These are phyloP conservation scores for Timandra comae DNA, from an alignment of 2,888 invertebrate species.

Conservation along the genomic window DNA sequence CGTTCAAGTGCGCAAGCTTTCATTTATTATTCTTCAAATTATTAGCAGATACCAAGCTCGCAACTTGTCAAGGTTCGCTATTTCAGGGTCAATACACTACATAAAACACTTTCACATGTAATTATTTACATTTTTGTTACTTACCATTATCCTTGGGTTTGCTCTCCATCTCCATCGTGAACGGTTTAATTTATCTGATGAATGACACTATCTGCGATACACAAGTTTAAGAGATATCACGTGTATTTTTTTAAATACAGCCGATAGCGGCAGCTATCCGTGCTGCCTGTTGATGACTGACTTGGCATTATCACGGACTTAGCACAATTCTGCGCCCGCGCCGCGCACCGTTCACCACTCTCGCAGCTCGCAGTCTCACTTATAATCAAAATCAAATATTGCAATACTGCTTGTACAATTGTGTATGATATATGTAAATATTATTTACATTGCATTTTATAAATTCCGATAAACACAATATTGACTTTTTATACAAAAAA, in stretches of 20 bases:
- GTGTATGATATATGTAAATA: too few relatives aligned
- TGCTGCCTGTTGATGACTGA: slow-evolving; percentile 9
- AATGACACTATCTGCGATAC: neutral
- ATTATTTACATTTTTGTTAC: slow-evolving; percentile 2
- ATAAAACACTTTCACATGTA: slow-evolving; percentile 10
- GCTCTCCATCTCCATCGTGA: slow-evolving; percentile 12
- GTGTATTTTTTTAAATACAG: neutral
- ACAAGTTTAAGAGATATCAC: neutral
- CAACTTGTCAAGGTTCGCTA: slow-evolving; percentile 1
- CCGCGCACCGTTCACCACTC: slow-evolving; percentile 7
- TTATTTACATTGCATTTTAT: too few relatives aligned
- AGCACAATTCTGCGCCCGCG: slow-evolving; percentile 1
- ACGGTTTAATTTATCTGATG: neutral
- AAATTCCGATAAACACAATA: too few relatives aligned
- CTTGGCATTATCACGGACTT: slow-evolving; percentile 2
- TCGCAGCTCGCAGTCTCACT: slow-evolving; percentile 2
- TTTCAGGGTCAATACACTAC: slow-evolving; percentile 10
- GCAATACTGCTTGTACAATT: slow-evolving; percentile 30
- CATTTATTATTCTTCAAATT: slow-evolving; percentile 3
- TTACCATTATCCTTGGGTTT: slow-evolving; percentile 10
- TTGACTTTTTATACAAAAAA: too few relatives aligned
- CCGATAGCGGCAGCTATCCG: slow-evolving; percentile 3
- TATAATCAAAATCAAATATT: slow-evolving; percentile 21
- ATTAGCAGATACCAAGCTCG: neutral
- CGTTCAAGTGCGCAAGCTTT: too few relatives aligned